A percentile compares a stretch with the other conserved stretches of the same genome.
Conservation (phyloP, 2,113 vertebrate species). For the Octodon degus region DNA sequence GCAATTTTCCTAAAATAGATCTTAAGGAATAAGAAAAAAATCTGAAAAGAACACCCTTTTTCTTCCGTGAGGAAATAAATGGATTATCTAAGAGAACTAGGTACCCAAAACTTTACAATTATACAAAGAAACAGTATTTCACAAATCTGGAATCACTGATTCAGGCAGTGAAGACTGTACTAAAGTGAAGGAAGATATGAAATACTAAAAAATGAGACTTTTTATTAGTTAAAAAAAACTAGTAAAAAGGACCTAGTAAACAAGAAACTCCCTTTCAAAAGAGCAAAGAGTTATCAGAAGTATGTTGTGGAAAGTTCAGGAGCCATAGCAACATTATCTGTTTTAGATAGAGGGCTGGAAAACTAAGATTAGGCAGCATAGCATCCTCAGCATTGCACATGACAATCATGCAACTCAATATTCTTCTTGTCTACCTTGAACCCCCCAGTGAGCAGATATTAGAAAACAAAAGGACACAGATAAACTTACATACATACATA, state of each 20-base stretch:
- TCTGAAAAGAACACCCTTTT: background rate
- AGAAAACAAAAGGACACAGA: background rate
- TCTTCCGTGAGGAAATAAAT: background rate
- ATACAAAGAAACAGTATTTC: background rate
- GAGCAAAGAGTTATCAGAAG: background rate
- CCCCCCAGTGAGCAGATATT: background rate
- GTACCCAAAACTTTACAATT: background rate
- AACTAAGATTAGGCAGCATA: background rate
- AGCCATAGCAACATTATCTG: background rate
- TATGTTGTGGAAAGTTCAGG: background rate
- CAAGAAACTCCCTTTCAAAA: background rate
- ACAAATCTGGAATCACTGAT: background rate
- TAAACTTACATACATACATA: background rate
- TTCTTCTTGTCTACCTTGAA: background rate
- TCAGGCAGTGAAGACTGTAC: background rate
- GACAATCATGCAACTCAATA: background rate
- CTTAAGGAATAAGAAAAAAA: background rate
- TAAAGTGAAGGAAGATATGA: background rate
- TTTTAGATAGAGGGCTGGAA: background rate
- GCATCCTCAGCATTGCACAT: background rate
- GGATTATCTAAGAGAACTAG: background rate
- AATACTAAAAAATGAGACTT: background rate
- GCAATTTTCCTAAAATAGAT: slow-evolving; percentile 31
- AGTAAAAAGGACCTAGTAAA: too few relatives aligned
- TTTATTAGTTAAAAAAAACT: too few relatives aligned